Evolutionary conservation across 2,797 vertebrate genomes (phyloP).

Genomic region (Poecile montanus): DNA sequence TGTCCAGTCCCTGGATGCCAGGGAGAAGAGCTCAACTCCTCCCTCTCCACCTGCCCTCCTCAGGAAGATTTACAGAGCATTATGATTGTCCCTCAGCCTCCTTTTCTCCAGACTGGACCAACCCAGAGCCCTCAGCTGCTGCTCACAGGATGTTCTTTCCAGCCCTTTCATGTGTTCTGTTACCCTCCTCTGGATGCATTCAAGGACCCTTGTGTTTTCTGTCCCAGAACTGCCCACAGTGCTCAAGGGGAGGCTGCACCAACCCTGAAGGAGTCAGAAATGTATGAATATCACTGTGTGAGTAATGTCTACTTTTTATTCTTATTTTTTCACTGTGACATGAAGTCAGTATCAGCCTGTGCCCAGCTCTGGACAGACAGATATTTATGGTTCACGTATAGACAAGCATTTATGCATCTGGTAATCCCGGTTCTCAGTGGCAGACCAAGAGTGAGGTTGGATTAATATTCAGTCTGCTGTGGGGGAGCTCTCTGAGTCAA

Average conservation of each 20-base stretch:
- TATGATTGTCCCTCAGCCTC: neutral
- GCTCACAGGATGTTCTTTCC: neutral
- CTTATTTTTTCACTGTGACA: neutral
- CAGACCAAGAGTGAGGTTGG: neutral
- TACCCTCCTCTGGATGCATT: neutral
- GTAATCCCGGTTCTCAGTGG: neutral
- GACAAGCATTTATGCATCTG: neutral
- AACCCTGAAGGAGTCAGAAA: neutral
- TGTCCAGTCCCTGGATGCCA: neutral
- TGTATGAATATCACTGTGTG: neutral
- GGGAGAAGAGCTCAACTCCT: neutral
- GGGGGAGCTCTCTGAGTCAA: neutral
- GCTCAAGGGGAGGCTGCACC: no score
- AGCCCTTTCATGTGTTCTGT: rapidly evolving
- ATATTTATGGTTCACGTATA: neutral
- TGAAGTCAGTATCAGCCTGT: neutral
- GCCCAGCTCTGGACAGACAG: neutral
- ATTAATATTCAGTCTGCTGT: neutral
- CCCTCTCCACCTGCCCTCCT: neutral
- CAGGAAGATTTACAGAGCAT: neutral
- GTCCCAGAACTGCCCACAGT: neutral
- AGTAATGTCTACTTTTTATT: neutral
- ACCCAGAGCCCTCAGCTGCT: neutral
- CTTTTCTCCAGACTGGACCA: neutral
- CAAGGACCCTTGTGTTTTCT: neutral